Base-by-base conservation (phyloP, 2,113 vertebrate species). In the Trachemys scripta region DNA sequence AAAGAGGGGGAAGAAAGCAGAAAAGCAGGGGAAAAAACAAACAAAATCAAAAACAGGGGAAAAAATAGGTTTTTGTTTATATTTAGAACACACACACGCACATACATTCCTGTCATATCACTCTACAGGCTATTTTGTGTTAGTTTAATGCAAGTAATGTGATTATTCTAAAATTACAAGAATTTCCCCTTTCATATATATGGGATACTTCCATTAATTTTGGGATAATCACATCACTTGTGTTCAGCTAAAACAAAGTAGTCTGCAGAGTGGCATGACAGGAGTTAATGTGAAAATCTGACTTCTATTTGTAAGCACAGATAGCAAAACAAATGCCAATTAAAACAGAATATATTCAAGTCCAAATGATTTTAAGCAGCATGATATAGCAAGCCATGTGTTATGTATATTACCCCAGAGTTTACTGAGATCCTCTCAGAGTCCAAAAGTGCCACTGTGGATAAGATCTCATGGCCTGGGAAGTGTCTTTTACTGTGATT, bases 281-380 rank as follows among this genome's bases (percentile, higher is more conserved):
- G 93, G 97, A 98, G 96, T 97, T 96, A 96, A 91, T 95, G 35
- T 10, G 87, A 96, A 85, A 94, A 96, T 96, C 93, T 82, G 84
- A 79, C 85, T 75, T 93, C 54, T 17, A 16, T 85, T 72, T 94
- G 62, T 92, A 95, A 96, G 93, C 88, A 80, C 53, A 92, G 93
- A 93, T 72, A 88, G 25, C 51, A 82, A 79, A 80, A 97, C 49
- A 90, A 89, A 78, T 87, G 49, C 50, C 92, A 97, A 86, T 96
- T 94, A 96, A 94, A 96, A 90, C 12, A 93, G 72, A 86, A 90
- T 17, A 42, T 82, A 50, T 94, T 97, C 95, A 96, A 85, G 79
- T 27, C 47, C 76, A 85, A 53, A 90, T 90, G 54, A n/a, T 80
- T 92, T 96, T 94, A 92, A 79, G 45, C 72, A 91, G 27, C 85